Base-by-base conservation (phyloP, 2,888 invertebrate species). In the Dichetophora obliterata region DNA sequence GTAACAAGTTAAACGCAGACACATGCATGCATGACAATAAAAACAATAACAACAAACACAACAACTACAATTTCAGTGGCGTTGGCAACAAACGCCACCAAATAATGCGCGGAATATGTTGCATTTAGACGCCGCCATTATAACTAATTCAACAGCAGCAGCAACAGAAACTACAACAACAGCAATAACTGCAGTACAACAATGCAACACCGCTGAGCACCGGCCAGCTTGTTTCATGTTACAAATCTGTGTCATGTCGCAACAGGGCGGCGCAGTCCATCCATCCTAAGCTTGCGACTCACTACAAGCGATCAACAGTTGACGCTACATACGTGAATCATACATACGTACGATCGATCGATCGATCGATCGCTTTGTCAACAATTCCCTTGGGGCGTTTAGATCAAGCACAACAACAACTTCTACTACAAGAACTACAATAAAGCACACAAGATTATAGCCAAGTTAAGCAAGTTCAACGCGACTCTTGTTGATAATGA, bases 171-270 rank as follows among this genome's bases (percentile, higher is more conserved):
- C 31, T 31, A 31, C 5, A 31, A 57, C 57, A 19, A 57, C 52
- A 37, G 6, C 37, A 37, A 37, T 37, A 37, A 37, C 37, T 37
- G 37, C 37, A 6, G 6, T 37, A 43, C 34, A 65, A 65, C 69
- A 54, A 54, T 34, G 31, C 48, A 24, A 31, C 71, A 50, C 37
- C 71, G 34, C 14, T 43, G 59, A 19, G 48, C 37, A n/a, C n/a
- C n/a, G 54, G 37, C 24, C 72, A 22, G 43, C 24, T 72, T 48
- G 61, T 27, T 48, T 54, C 54, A 65, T 75, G 70, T 66, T 76
- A 78, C 78, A 78, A 78, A 78, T 78, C 78, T 76, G 76, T 78
- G 76, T 76, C 78, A 75, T 78, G 77, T 75, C 75, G 75, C 75
- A 59, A 61, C 72, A 59, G 37, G 72, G 72, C 72, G 72, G 72